These are phyloP conservation scores for Drosophila paulistorum DNA, from an alignment of 1,140 invertebrate species.

Conservation along the genomic window DNA sequence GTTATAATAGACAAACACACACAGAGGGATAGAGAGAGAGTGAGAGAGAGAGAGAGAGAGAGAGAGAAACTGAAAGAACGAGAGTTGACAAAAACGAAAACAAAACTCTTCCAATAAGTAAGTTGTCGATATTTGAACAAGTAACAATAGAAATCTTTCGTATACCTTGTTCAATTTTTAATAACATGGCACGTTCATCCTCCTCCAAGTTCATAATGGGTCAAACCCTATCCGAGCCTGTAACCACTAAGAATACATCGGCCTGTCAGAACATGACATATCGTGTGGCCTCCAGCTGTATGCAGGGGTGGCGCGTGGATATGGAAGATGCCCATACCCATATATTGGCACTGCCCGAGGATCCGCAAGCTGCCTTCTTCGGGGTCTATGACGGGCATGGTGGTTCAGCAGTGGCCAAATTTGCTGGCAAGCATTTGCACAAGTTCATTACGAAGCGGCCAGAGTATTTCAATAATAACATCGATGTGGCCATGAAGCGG, in stretches of 20 bases:
- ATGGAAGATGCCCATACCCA: constrained; percentile 99
- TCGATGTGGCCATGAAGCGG: constrained; percentile 85
- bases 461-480: constrained; percentile 85
- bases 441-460: constrained; percentile 90
- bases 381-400: constrained; percentile 91
- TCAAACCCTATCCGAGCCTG: constrained; percentile 96
- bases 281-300: constrained; percentile 96
- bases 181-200: constrained; percentile 5
- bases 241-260: constrained; percentile 94
- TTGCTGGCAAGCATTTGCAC: constrained; percentile 97
- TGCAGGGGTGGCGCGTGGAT: constrained; percentile 99
- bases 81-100: not conserved
- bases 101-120: constrained; percentile 27
- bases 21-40: not conserved
- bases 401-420: constrained; percentile 94
- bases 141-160: too few species aligned
- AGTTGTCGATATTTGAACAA: constrained; percentile 25
- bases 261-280: constrained; percentile 87
- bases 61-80: not conserved
- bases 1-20: not conserved
- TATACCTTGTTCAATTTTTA: too few species aligned
- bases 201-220: constrained; percentile 87
- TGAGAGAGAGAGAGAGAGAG: too few species aligned
- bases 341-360: constrained; percentile 94
- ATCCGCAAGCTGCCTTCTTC: constrained; percentile 96